These are phyloP conservation scores for Chromis chromis DNA, from an alignment of 2,797 vertebrate species.

Conservation along the genomic window DNA sequence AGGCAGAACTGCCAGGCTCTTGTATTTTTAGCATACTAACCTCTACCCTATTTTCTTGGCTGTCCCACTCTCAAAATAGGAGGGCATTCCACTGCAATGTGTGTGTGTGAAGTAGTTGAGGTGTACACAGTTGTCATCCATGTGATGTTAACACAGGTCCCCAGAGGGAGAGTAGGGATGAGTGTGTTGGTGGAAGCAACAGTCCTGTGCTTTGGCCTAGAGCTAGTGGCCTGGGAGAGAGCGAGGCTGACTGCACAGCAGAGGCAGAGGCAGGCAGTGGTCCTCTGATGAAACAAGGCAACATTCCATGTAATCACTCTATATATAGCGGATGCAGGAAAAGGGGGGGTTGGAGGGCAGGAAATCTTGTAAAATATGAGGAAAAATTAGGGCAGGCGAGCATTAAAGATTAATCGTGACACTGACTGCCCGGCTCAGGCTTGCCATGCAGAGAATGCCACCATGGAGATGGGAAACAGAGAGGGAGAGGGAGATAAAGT, in stretches of 20 bases:
- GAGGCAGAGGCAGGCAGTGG: conserved; percentile 41
- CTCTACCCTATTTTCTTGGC: conserved; percentile 77
- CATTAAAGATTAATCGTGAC: conserved; percentile 81
- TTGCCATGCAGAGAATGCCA: conserved; percentile 69
- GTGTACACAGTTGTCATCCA: conserved; percentile 66
- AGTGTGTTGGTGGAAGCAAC: conserved; percentile 41
- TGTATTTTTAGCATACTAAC: conserved; percentile 81
- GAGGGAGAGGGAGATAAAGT: conserved; percentile 64
- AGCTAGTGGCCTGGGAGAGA: conserved; percentile 46
- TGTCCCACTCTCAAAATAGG: conserved; percentile 70
- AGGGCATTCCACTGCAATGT: conserved; percentile 60
- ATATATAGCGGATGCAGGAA: conserved; percentile 65
- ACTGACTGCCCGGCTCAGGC: conserved; percentile 67
- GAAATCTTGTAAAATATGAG: conserved; percentile 78
- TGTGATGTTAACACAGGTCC: conserved; percentile 66
- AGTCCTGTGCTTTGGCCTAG: conserved; percentile 45
- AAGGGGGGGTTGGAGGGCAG: conserved; percentile 48
- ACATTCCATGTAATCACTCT: conserved; percentile 75
- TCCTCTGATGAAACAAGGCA: conserved; percentile 77
- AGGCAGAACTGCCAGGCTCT: conserved; percentile 66
- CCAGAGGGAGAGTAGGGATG: conserved; percentile 48
- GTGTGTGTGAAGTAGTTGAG: conserved; percentile 40
- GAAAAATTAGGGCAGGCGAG: conserved; percentile 77
- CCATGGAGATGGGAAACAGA: conserved; percentile 61
- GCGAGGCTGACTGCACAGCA: conserved; percentile 35